A percentile compares a stretch with the other conserved stretches of the same genome.
Evolutionary conservation across 2,797 vertebrate species (phyloP).

Genomic region (Onychomys leucogaster): DNA sequence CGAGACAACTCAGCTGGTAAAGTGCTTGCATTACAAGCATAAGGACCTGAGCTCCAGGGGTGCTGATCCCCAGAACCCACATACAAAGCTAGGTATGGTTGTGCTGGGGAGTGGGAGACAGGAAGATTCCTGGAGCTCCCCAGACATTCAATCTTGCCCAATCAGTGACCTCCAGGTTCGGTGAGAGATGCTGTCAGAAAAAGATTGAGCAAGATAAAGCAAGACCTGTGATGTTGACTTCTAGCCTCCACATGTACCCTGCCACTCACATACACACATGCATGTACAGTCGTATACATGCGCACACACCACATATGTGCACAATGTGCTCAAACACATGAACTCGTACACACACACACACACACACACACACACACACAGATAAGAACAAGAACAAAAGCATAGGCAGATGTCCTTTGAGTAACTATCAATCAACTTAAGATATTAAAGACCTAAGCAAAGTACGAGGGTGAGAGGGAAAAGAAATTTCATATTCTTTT

Average conservation of each 20-base stretch:
- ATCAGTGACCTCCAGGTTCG: neutral
- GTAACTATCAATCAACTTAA: neutral
- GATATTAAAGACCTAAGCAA: neutral
- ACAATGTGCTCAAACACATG: neutral
- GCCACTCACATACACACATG: too few species aligned
- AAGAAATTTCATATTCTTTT: neutral
- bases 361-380: too few species aligned
- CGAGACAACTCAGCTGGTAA: neutral
- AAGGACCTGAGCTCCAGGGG: neutral
- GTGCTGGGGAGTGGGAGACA: neutral
- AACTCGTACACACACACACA: too few species aligned
- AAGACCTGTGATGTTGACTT: neutral
- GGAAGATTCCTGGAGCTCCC: neutral
- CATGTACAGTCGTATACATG: neutral
- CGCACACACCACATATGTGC: neutral
- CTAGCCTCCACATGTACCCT: neutral
- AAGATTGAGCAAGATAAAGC: neutral
- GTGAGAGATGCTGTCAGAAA: neutral
- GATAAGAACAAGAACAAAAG: neutral
- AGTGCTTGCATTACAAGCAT: too few species aligned
- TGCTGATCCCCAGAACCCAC: neutral
- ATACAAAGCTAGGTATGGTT: neutral
- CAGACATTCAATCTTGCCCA: neutral
- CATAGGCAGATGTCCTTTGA: neutral
- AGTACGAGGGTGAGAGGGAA: neutral